Conservation (phyloP, 2,797 vertebrate genomes). For the Acanthurus leucopareius region DNA sequence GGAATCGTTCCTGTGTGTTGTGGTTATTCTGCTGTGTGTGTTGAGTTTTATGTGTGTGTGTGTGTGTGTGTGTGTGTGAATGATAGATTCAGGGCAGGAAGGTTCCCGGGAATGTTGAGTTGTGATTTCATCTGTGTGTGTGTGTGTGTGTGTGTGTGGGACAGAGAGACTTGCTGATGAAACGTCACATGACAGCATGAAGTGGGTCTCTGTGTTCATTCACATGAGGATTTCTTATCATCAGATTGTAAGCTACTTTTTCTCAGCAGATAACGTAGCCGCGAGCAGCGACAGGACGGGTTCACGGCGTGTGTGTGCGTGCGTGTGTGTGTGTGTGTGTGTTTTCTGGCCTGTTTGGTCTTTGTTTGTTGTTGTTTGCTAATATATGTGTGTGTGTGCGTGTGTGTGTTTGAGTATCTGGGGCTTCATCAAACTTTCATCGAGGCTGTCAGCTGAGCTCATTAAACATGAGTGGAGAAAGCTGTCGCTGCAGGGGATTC, state of each 20-base stretch:
- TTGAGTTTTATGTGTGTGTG: slow-evolving; percentile 1
- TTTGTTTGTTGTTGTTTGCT: too few relatives aligned
- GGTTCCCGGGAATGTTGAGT: slow-evolving; percentile 30
- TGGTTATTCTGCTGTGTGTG: not conserved
- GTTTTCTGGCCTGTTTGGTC: not conserved
- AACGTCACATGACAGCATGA: slow-evolving; percentile 40
- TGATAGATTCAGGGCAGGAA: slow-evolving; percentile 26
- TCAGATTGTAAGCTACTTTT: slow-evolving; percentile 27
- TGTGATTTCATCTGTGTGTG: not conserved
- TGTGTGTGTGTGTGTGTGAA: slow-evolving; percentile 11
- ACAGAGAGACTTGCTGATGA: slow-evolving; percentile 1
- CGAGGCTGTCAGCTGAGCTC: slow-evolving; percentile 61
- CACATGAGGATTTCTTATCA: slow-evolving; percentile 59
- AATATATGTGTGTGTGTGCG: slow-evolving; percentile 15
- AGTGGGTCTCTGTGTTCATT: slow-evolving; percentile 51
- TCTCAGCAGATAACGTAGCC: slow-evolving; percentile 46
- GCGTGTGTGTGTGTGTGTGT: slow-evolving; percentile 24
- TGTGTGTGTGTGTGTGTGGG: not conserved
- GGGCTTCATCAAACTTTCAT: slow-evolving; percentile 76
- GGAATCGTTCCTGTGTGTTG: slow-evolving; percentile 4
- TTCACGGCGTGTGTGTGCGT: slow-evolving; percentile 12
- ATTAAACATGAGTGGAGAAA: slow-evolving; percentile 69
- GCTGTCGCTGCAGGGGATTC: slow-evolving; percentile 56
- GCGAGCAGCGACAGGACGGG: not conserved
- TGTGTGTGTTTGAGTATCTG: slow-evolving; percentile 38